These are phyloP conservation scores for Luffia ferchaultella DNA, from an alignment of 2,888 invertebrate genomes.

Conservation along the genomic window DNA sequence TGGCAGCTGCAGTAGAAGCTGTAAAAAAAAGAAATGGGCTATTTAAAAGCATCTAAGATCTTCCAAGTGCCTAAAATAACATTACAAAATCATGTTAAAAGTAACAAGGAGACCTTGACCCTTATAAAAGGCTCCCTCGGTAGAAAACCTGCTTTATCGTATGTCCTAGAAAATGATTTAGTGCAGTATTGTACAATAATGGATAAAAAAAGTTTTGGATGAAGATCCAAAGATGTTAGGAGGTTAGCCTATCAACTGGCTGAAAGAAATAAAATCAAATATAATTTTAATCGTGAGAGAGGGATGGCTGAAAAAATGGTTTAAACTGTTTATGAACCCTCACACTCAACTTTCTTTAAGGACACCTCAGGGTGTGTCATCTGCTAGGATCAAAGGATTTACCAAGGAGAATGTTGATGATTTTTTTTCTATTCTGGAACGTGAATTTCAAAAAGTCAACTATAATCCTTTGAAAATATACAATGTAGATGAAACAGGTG, in stretches of 20 bases:
- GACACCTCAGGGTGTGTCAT: slow-evolving; percentile 9
- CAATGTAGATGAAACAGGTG: slow-evolving; percentile 9
- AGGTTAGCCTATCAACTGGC: slow-evolving; percentile 3
- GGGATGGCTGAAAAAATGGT: slow-evolving; percentile 4
- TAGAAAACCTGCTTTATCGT: too few relatives aligned
- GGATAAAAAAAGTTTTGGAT: too few relatives aligned
- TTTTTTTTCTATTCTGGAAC: slow-evolving; percentile 7
- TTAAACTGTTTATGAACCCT: slow-evolving; percentile 8
- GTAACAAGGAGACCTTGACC: too few relatives aligned
- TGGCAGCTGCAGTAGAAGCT: too few relatives aligned
- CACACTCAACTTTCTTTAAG: slow-evolving; percentile 7
- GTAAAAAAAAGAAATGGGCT: too few relatives aligned
- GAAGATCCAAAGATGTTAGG: too few relatives aligned
- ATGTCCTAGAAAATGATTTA: too few relatives aligned
- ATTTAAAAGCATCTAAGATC: too few relatives aligned
- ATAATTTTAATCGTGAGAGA: slow-evolving; percentile 1
- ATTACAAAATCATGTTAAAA: too few relatives aligned
- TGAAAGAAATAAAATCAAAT: slow-evolving; percentile 3
- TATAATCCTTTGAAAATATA: slow-evolving; percentile 7
- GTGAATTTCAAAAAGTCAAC: slow-evolving; percentile 4
- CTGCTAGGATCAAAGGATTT: slow-evolving; percentile 7
- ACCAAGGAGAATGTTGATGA: slow-evolving; percentile 3
- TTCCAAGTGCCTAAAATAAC: too few relatives aligned
- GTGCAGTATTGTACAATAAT: too few relatives aligned
- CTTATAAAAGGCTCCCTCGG: too few relatives aligned